phyloP scores from a whole-genome alignment of 2,888 invertebrate genomes.

The Eilema griseolum region DNA sequence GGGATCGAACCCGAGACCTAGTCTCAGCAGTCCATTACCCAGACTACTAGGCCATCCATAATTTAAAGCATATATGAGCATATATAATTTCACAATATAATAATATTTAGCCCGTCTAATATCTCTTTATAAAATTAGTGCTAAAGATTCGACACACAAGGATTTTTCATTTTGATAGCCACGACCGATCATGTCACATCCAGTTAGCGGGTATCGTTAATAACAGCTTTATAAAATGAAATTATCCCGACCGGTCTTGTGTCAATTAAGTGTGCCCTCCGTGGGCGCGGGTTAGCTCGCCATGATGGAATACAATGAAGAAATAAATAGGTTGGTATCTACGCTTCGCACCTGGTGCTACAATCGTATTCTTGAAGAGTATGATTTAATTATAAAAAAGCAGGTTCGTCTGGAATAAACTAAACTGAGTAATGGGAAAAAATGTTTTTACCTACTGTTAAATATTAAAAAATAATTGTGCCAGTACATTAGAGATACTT shows the following conservation, averaged over 20 bases:
- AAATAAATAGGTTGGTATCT: conserved; percentile 48
- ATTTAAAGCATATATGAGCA: too few species aligned
- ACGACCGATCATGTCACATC: conserved; percentile 25
- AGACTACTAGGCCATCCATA: too few species aligned
- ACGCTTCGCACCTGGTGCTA: conserved; percentile 48
- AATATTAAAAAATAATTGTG: too few species aligned
- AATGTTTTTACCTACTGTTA: too few species aligned
- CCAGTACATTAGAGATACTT: too few species aligned
- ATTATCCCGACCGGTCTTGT: conserved; percentile 51
- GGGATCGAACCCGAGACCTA: too few species aligned
- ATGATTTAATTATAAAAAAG: conserved; percentile 12
- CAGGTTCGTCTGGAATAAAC: neutral
- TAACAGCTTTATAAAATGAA: conserved; percentile 58
- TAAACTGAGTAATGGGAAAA: too few species aligned
- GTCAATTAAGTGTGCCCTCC: conserved; percentile 60
- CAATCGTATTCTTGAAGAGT: conserved; percentile 21
- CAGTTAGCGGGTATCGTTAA: conserved; percentile 47
- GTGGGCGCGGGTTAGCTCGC: conserved; percentile 35
- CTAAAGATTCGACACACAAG: neutral
- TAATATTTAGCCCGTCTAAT: too few species aligned
- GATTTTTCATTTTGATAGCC: neutral
- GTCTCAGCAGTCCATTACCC: too few species aligned
- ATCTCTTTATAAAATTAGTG: neutral
- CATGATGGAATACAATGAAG: conserved; percentile 37
- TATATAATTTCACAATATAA: too few species aligned